Conservation (phyloP, 2,888 invertebrate species). For the Drosophila cognata region DNA sequence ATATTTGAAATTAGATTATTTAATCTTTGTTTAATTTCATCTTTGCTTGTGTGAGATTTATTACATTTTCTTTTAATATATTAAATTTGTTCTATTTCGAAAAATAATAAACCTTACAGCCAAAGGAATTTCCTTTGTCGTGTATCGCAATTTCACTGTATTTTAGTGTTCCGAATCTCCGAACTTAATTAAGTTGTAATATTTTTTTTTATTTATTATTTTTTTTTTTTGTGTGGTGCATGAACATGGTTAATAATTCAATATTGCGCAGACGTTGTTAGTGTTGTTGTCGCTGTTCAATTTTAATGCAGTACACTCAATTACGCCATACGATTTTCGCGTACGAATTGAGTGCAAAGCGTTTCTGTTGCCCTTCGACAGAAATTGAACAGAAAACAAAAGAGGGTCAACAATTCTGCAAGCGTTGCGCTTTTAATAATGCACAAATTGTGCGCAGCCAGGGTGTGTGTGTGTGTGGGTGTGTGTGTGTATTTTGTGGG, state of each 20-base stretch:
- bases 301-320: conserved; percentile 69
- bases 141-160: neutral
- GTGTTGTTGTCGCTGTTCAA: conserved; percentile 22
- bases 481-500: neutral
- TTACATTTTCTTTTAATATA: neutral
- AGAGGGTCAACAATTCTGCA: conserved; percentile 56
- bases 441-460: conserved; percentile 24
- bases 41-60: neutral
- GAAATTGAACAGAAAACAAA: conserved; percentile 5
- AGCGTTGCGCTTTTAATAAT: conserved; percentile 56
- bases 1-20: neutral
- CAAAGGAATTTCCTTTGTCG: neutral
- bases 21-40: too few relatives aligned
- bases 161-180: neutral
- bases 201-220: conserved; percentile 6
- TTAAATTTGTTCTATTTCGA: neutral
- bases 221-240: neutral
- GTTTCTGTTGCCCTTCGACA: conserved; percentile 34
- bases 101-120: neutral
- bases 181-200: conserved; percentile 7
- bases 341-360: conserved; percentile 64
- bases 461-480: neutral
- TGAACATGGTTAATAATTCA: conserved; percentile 5
- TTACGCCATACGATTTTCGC: conserved; percentile 55
- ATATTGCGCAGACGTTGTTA: neutral